A percentile compares a stretch with the other conserved stretches of the same genome.
These are phyloP conservation scores for Phycodurus eques DNA, from an alignment of 2,113 vertebrate genomes.

Conservation along the genomic window DNA sequence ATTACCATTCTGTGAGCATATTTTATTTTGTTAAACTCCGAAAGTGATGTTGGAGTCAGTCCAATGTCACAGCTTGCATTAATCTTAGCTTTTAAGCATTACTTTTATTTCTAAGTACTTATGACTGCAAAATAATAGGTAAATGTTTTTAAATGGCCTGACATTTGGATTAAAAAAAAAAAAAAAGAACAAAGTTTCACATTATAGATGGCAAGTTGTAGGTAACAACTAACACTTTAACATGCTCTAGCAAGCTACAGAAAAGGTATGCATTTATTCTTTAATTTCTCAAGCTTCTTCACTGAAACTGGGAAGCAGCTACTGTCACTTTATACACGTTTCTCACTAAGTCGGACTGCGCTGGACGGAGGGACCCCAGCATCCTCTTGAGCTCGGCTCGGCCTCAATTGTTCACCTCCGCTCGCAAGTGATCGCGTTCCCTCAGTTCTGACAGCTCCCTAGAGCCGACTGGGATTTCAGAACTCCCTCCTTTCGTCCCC, in stretches of 20 bases:
- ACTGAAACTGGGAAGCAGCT: conserved; percentile 32
- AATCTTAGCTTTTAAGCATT: neutral
- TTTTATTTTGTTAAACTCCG: conserved; percentile 2
- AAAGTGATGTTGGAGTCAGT: neutral
- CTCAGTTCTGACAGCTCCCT: conserved; percentile 78
- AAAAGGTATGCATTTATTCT: conserved; percentile 53
- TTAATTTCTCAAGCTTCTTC: conserved; percentile 15
- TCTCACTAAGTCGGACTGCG: conserved; percentile 66
- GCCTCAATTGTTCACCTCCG: too few species aligned
- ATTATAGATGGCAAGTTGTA: conserved; percentile 33
- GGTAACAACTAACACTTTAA: neutral
- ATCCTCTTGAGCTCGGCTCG: too few species aligned
- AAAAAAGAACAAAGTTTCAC: conserved; percentile 16
- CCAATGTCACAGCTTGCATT: neutral
- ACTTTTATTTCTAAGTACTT: neutral
- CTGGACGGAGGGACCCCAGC: conserved; percentile 64
- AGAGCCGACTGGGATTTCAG: conserved; percentile 70
- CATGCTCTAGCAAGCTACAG: neutral
- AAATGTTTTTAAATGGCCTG: neutral
- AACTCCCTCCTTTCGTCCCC: conserved; percentile 55
- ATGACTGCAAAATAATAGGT: neutral
- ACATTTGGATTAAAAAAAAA: neutral
- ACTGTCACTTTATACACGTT: conserved; percentile 58
- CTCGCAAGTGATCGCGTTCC: conserved; percentile 78
- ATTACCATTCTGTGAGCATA: neutral